phyloP scores from a whole-genome alignment of 2,888 invertebrate genomes.

The Sphaeridia pumilis region DNA sequence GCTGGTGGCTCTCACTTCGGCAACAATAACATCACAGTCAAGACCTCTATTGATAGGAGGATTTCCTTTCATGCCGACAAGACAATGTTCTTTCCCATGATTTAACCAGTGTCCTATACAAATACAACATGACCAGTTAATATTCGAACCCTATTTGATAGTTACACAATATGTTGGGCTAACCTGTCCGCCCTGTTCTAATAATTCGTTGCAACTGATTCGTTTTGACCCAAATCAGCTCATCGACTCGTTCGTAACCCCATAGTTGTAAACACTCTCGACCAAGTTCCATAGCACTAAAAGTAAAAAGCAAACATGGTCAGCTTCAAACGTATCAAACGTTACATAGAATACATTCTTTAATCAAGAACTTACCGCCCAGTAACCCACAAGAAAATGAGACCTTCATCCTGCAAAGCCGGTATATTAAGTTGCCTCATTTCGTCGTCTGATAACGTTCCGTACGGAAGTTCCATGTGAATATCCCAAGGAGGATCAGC shows the following conservation, averaged over 20 bases:
- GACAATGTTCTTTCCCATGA: conserved; percentile 95
- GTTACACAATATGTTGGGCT: too few relatives aligned
- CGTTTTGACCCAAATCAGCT: conserved; percentile 98
- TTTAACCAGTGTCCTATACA: conserved; percentile 79
- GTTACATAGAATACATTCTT: background rate
- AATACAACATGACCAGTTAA: background rate
- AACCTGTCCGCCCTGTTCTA: conserved; percentile 79
- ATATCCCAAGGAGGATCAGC: conserved; percentile 99
- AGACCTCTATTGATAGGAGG: conserved; percentile 83
- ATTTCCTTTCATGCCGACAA: conserved; percentile 93
- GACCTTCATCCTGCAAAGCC: conserved; percentile 85
- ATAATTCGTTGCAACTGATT: conserved; percentile 96
- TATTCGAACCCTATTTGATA: background rate
- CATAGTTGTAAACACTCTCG: conserved; percentile 89
- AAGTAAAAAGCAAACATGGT: conserved; percentile 10
- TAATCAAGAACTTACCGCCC: conserved; percentile 54
- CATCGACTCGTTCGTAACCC: conserved; percentile 95
- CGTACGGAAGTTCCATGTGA: conserved; percentile 94
- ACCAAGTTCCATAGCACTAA: conserved; percentile 87
- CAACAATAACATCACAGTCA: conserved; percentile 96
- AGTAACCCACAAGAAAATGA: conserved; percentile 96
- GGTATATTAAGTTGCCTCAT: conserved; percentile 93
- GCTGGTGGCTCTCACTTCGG: conserved; percentile 92
- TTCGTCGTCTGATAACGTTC: conserved; percentile 97
- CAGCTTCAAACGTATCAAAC: background rate